A percentile compares a stretch with the other conserved stretches of the same genome.
phyloP scores from a whole-genome alignment of 1,140 invertebrate genomes.

The Lutraria rhynchaena region DNA sequence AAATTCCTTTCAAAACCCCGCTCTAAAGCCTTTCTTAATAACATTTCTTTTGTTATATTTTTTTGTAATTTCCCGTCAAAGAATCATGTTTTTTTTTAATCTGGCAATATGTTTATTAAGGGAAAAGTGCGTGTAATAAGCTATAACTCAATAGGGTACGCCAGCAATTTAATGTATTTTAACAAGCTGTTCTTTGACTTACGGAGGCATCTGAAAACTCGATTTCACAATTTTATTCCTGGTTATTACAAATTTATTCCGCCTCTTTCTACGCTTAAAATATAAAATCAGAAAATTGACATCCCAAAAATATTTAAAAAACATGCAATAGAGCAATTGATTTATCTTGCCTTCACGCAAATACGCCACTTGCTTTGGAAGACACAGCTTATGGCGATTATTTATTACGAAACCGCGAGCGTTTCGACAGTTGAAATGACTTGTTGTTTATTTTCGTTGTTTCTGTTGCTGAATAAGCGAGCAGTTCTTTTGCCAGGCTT shows the following conservation, averaged over 20 bases:
- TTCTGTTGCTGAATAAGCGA: too few relatives aligned
- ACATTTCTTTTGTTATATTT: too few relatives aligned
- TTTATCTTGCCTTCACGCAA: background rate
- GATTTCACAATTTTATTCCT: slow-evolving; percentile 1
- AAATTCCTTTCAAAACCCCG: too few relatives aligned
- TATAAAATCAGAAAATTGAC: background rate
- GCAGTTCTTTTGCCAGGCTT: too few relatives aligned
- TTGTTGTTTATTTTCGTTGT: background rate
- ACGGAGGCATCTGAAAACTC: slow-evolving; percentile 3
- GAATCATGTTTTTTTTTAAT: too few relatives aligned
- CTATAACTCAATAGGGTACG: slow-evolving; percentile 2
- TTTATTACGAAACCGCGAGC: too few relatives aligned
- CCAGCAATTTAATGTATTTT: slow-evolving; percentile 16
- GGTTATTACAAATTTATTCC: slow-evolving; percentile 28
- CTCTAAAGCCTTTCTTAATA: too few relatives aligned
- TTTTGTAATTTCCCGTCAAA: too few relatives aligned
- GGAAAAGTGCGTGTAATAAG: background rate
- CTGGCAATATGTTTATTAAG: slow-evolving; percentile 5
- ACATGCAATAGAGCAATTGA: slow-evolving; percentile 7
- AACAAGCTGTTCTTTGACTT: slow-evolving; percentile 16
- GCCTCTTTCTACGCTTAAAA: background rate
- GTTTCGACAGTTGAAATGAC: background rate
- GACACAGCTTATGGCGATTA: too few relatives aligned
- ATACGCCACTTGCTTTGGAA: background rate
- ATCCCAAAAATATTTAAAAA: slow-evolving; percentile 4